Base-by-base conservation (phyloP, 2,888 invertebrate species). In the Autographa pulchrina region DNA sequence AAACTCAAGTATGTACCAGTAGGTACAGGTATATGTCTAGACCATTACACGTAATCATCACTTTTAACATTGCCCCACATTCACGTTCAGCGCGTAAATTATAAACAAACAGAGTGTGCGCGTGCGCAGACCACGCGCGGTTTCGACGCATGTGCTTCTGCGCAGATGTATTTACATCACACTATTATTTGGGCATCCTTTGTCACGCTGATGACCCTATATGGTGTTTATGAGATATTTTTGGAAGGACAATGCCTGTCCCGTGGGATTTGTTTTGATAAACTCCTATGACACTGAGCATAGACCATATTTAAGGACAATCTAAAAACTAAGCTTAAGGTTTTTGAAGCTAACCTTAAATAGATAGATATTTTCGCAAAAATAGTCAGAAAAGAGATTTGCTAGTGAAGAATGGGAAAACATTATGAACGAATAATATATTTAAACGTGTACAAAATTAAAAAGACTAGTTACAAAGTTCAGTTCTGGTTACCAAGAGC, bases 101-200 rank as follows among this genome's bases (percentile, higher is more conserved):
- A 68, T 71, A 80, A 80, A 77, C 75, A 82, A 72, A 56, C 56
- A n/a, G 3, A 0, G 7, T 0, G 11, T 18, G 58, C 83, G 68
- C 83, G 81, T 74, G 81, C 65, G 63, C 67, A 63, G 20, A 16
- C 67, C 65, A 72, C 74, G 82, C 68, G 73, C 64, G 52, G 9
- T 6, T 59, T 66, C 68, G 66, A 38, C 65, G 56, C 71, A 74
- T 70, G 66, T 61, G 78, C 76, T 78, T 69, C 72, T 78, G 82
- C 86, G 80, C 78, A 84, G 35, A 86, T 81, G 71, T 83, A 56
- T 56, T 56, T 56, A 85, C 79, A 80, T 86, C 80, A 79, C 65
- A 48, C 65, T 56, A 62, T 70, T 66, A 60, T 71, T 75, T 64
- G 71, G 71, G 52, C 61, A 62, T 58, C 52, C 66, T 77, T 75